Conservation (phyloP, 2,113 vertebrate genomes). For the Stegastes partitus region DNA sequence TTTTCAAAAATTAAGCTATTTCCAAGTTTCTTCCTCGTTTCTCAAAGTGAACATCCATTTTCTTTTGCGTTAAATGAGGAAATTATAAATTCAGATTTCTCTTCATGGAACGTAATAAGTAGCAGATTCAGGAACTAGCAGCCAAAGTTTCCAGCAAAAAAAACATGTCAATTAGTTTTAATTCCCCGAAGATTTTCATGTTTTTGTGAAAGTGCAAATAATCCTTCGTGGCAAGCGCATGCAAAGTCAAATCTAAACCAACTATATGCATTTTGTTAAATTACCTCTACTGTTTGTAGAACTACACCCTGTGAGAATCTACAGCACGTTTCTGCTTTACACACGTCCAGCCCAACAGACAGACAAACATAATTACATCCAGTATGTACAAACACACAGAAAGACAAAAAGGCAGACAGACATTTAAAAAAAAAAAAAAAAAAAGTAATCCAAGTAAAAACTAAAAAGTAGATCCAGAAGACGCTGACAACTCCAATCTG, state of each 20-base stretch:
- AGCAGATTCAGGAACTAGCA: neutral
- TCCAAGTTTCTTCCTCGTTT: neutral
- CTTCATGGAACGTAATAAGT: neutral
- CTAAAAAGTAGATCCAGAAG: neutral
- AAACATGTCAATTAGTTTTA: neutral
- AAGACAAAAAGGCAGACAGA: constrained; percentile 60
- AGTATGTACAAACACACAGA: constrained; percentile 51
- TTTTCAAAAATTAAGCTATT: neutral
- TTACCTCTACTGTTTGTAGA: neutral
- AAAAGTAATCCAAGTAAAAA: constrained; percentile 30
- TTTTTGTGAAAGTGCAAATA: neutral
- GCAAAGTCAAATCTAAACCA: neutral
- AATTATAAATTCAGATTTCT: neutral
- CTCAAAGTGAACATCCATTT: neutral
- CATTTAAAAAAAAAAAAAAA: constrained; percentile 37
- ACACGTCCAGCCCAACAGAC: constrained; percentile 11
- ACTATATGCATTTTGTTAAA: neutral
- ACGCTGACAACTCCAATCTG: neutral
- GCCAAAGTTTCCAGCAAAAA: neutral
- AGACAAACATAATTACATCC: constrained; percentile 28
- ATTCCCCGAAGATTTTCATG: neutral
- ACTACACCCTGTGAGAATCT: neutral
- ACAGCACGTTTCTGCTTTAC: neutral
- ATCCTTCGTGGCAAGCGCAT: neutral
- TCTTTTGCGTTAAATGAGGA: neutral